A percentile compares a stretch with the other conserved stretches of the same genome.
phyloP scores from a whole-genome alignment of 1,140 invertebrate species.

The Zaprionus ghesquierei region DNA sequence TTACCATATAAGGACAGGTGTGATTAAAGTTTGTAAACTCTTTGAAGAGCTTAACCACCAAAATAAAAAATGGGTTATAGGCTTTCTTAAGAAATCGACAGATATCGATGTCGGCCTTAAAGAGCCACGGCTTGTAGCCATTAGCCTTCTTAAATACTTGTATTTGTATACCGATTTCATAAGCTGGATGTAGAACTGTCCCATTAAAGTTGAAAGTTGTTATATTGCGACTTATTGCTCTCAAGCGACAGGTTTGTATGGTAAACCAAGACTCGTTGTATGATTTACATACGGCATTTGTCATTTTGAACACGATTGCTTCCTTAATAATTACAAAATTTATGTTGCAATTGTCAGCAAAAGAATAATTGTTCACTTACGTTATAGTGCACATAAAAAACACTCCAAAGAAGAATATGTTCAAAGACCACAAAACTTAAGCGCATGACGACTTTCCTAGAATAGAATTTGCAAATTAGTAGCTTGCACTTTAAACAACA shows the following conservation, averaged over 20 bases:
- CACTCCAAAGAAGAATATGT: too few relatives aligned
- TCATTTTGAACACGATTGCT: slow-evolving; percentile 21
- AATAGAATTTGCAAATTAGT: too few relatives aligned
- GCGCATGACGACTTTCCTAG: too few relatives aligned
- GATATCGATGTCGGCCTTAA: neutral
- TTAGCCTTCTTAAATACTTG: slow-evolving; percentile 15
- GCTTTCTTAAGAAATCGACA: slow-evolving; percentile 3
- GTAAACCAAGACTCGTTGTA: slow-evolving; percentile 30
- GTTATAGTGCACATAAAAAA: neutral
- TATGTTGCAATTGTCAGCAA: too few relatives aligned
- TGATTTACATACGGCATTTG: slow-evolving; percentile 17
- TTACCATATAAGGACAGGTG: slow-evolving; percentile 30
- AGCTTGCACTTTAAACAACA: too few relatives aligned
- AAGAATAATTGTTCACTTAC: too few relatives aligned
- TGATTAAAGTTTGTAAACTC: slow-evolving; percentile 41
- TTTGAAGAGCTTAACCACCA: slow-evolving; percentile 12
- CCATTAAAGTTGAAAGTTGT: slow-evolving; percentile 3
- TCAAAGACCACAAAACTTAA: too few relatives aligned
- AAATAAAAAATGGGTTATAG: neutral
- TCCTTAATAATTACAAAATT: too few relatives aligned
- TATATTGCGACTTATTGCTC: slow-evolving; percentile 17
- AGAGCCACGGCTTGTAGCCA: slow-evolving; percentile 40
- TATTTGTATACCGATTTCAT: neutral
- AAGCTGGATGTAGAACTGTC: slow-evolving; percentile 7
- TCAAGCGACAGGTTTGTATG: slow-evolving; percentile 16